phyloP scores from a whole-genome alignment of 1,140 invertebrate species.

The Drosophila nannoptera region DNA sequence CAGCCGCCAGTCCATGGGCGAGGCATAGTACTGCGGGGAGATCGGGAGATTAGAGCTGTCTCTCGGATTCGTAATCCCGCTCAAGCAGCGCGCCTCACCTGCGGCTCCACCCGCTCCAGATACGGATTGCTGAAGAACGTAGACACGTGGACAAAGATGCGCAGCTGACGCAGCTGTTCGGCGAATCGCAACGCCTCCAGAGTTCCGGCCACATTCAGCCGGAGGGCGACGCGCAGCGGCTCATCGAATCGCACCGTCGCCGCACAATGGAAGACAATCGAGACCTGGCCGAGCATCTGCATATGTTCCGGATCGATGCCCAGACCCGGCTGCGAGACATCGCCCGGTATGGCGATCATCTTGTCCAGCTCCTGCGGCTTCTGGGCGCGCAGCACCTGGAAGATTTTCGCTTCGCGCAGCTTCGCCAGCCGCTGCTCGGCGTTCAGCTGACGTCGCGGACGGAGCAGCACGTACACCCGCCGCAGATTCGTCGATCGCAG shows the following conservation, averaged over 20 bases:
- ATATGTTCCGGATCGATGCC: conserved; percentile 49
- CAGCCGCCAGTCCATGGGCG: conserved; percentile 72
- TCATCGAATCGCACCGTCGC: conserved; percentile 91
- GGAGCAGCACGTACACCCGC: conserved; percentile 84
- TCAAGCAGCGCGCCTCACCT: conserved; percentile 78
- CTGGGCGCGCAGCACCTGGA: conserved; percentile 80
- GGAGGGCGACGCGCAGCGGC: conserved; percentile 84
- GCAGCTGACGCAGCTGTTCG: conserved; percentile 83
- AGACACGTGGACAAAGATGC: conserved; percentile 86
- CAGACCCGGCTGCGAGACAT: conserved; percentile 51
- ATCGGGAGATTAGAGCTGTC: background rate
- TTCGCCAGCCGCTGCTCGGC: conserved; percentile 58
- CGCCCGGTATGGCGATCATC: conserved; percentile 78
- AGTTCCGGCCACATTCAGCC: conserved; percentile 84
- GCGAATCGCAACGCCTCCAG: conserved; percentile 83
- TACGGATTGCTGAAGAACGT: conserved; percentile 89
- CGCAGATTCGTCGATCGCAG: conserved; percentile 84
- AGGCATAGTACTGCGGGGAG: conserved; percentile 51
- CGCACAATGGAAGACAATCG: conserved; percentile 94
- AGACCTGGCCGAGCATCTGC: conserved; percentile 82
- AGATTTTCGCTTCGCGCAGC: conserved; percentile 79
- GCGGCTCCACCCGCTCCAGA: conserved; percentile 84
- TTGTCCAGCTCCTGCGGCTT: conserved; percentile 66
- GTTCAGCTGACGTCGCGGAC: conserved; percentile 80
- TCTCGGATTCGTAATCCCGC: too few relatives aligned